Base-by-base conservation (phyloP, 2,888 invertebrate species). In the Odiellus spinosus region DNA sequence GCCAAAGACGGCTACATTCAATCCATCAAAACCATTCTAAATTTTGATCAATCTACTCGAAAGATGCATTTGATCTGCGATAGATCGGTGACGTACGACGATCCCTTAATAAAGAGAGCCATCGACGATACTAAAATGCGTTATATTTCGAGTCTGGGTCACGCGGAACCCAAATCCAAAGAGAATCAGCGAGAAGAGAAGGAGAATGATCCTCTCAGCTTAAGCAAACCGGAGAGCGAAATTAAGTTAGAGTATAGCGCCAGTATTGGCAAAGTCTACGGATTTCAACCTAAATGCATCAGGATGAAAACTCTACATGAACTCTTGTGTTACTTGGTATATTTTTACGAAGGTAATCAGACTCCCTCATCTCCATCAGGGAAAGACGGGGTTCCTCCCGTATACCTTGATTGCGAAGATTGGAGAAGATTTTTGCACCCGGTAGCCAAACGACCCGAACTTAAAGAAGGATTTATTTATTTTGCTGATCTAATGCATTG, bases 381-480 rank as follows among this genome's bases (percentile, higher is more conserved):
- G 11, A 40, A 19, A 17, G 32, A 50, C 14, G 26, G 42, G 35
- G 42, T 54, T 18, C 61, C 60, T 1, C 55, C 48, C 12, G 53
- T 64, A 1, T 63, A 61, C 46, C 42, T 54, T 21, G 56, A 61
- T 45, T 61, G 62, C 36, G 64, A 76, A 4, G 70, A 67, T 55
- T 82, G 81, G 80, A 77, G 75, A 61, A 78, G 77, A 65, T 82
- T 82, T 60, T 66, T 84, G 12, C 74, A 78, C 1, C 79, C 81
- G 0, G 59, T 82, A 40, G 76, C 76, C 0, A 58, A 62, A 40
- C 32, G 46, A 14, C 75, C 78, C 57, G 58, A 55, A 52, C 71
- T 50, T 44, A 40, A 42, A 40, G 50, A 60, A 6, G 81, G 82
- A 10, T 83, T 83, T 82, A 69, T 75, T 21, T 67, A 79, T 44